These are phyloP conservation scores for Eupeodes luniger DNA, from an alignment of 2,888 invertebrate species.

Conservation along the genomic window DNA sequence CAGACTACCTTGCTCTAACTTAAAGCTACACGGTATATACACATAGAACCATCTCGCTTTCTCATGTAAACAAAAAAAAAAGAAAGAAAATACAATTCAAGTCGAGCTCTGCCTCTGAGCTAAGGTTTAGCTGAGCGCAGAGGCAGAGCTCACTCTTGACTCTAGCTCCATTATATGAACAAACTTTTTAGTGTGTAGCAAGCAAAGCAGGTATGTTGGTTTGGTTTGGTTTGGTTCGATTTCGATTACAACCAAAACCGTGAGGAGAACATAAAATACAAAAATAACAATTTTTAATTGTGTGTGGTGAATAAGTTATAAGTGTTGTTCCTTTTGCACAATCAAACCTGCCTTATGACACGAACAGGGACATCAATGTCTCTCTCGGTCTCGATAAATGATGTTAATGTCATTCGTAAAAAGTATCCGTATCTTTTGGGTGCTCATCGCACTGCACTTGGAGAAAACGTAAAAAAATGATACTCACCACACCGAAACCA, in stretches of 20 bases:
- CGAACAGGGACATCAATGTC: background rate
- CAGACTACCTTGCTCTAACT: conserved; percentile 25
- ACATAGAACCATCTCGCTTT: conserved; percentile 6
- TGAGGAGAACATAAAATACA: background rate
- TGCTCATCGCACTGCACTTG: conserved; percentile 24
- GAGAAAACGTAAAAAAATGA: background rate
- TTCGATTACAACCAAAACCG: background rate
- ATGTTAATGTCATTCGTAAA: conserved; percentile 1
- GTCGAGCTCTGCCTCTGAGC: conserved; percentile 15
- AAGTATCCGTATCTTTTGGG: conserved; percentile 17
- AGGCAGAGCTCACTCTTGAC: background rate
- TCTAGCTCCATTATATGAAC: too few species aligned
- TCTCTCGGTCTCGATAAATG: background rate
- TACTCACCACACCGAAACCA: background rate
- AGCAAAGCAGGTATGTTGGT: background rate
- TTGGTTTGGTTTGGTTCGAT: background rate
- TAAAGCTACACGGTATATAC: background rate
- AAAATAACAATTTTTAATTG: background rate
- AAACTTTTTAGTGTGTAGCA: background rate
- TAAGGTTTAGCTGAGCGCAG: background rate
- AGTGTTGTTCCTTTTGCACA: conserved; percentile 3
- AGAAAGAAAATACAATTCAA: background rate
- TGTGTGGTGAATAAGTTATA: conserved; percentile 9
- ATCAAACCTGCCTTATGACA: background rate
- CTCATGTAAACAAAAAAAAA: conserved; percentile 58